phyloP scores from a whole-genome alignment of 2,888 invertebrate genomes.

The Lithophane leautieri region DNA sequence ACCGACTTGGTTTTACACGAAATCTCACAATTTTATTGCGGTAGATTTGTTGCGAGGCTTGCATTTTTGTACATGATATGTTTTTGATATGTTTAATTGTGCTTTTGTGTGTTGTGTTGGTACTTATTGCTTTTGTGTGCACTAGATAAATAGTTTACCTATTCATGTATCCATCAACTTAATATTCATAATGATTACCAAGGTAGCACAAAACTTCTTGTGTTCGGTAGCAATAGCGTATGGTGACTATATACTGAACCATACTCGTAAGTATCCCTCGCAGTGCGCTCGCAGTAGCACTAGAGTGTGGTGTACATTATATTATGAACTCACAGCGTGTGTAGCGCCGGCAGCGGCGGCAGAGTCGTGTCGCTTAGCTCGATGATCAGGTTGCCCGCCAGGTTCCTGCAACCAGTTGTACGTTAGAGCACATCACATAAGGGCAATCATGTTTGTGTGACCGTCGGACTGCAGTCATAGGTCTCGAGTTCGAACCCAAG shows the following conservation, averaged over 20 bases:
- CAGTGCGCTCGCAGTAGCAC: not conserved
- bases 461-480: too few species aligned
- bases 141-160: too few species aligned
- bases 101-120: not conserved
- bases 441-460: not conserved
- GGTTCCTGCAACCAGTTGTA: slow-evolving; percentile 90
- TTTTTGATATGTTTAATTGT: too few species aligned
- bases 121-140: not conserved
- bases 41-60: too few species aligned
- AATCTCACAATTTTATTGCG: too few species aligned
- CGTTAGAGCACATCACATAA: not conserved
- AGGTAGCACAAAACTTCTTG: not conserved
- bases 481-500: too few species aligned
- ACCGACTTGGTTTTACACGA: too few species aligned
- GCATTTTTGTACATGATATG: too few species aligned
- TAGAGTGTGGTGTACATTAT: not conserved
- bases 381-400: slow-evolving; percentile 94
- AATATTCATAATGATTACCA: not conserved
- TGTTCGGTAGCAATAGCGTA: not conserved
- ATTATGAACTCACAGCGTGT: slow-evolving; percentile 93
- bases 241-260: not conserved
- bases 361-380: slow-evolving; percentile 93
- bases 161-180: not conserved
- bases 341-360: slow-evolving; percentile 92
- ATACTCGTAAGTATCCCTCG: not conserved